Evolutionary conservation across 2,113 vertebrate genomes (phyloP).

Genomic region (Sphaerodactylus townsendi): DNA sequence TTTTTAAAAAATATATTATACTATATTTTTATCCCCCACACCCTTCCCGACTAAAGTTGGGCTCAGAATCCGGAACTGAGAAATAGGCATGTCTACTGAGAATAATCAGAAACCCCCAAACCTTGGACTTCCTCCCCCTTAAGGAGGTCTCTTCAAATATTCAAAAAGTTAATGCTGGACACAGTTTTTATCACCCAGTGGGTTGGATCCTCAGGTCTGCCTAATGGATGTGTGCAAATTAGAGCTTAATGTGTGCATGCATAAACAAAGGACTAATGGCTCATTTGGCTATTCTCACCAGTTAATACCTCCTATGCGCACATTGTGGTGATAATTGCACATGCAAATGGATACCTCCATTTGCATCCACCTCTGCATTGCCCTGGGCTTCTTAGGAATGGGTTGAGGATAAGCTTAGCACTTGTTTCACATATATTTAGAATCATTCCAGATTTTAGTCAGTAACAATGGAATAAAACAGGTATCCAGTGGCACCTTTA

Average conservation of each 20-base stretch:
- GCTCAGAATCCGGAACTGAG: background rate
- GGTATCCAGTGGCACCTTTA: too few species aligned
- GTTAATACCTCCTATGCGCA: background rate
- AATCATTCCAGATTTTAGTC: too few species aligned
- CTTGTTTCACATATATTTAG: too few species aligned
- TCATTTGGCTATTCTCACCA: slow-evolving; percentile 43
- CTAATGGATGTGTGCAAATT: slow-evolving; percentile 18
- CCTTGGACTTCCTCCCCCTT: background rate
- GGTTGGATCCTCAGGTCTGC: fast-evolving
- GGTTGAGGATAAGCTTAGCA: too few species aligned
- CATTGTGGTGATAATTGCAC: background rate
- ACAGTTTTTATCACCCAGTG: background rate
- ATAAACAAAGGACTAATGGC: slow-evolving; percentile 25
- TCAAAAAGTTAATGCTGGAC: background rate
- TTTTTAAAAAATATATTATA: too few species aligned
- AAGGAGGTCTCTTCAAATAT: background rate
- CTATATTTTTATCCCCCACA: too few species aligned
- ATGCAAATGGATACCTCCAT: slow-evolving; percentile 15
- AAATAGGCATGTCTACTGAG: background rate
- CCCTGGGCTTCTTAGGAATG: background rate
- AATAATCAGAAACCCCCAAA: background rate
- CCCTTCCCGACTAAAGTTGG: too few species aligned
- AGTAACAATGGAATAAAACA: too few species aligned
- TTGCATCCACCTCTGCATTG: background rate
- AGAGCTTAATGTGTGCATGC: background rate